phyloP scores from a whole-genome alignment of 35 echinoderm and acorn worm species.

The Hemicentrotus pulcherrimus region DNA sequence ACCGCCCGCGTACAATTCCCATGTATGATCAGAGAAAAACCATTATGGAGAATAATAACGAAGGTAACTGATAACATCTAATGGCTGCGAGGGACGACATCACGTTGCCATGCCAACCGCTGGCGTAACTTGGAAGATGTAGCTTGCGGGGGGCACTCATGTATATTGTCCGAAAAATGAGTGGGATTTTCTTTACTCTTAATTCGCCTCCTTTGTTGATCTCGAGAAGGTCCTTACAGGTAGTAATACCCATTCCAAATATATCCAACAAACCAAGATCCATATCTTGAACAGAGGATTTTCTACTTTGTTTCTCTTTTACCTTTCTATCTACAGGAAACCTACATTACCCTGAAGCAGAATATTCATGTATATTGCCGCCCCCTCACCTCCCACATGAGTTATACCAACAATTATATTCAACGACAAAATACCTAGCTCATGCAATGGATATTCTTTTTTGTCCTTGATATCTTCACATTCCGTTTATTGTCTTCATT shows the following conservation, averaged over 20 bases:
- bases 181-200: not conserved
- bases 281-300: too few relatives aligned
- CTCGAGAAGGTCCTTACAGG: too few relatives aligned
- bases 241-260: too few relatives aligned
- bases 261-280: too few relatives aligned
- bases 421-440: not conserved
- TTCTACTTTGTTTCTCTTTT: too few relatives aligned
- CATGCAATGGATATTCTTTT: not conserved
- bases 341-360: too few relatives aligned
- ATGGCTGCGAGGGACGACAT: not conserved
- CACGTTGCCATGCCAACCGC: not conserved
- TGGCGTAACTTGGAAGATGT: not conserved
- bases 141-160: slow-evolving; percentile 4
- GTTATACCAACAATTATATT: too few relatives aligned
- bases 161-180: not conserved
- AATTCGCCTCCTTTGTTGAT: too few relatives aligned
- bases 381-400: too few relatives aligned
- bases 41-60: not conserved
- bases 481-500: not conserved
- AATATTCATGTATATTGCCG: too few relatives aligned
- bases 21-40: not conserved
- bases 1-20: not conserved
- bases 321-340: too few relatives aligned
- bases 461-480: not conserved
- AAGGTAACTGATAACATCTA: slow-evolving; percentile 5